Percentiles rank a stretch among this genome's conserved stretches.
Conservation (phyloP, 2,113 vertebrate species). For the Platichthys stellatus region DNA sequence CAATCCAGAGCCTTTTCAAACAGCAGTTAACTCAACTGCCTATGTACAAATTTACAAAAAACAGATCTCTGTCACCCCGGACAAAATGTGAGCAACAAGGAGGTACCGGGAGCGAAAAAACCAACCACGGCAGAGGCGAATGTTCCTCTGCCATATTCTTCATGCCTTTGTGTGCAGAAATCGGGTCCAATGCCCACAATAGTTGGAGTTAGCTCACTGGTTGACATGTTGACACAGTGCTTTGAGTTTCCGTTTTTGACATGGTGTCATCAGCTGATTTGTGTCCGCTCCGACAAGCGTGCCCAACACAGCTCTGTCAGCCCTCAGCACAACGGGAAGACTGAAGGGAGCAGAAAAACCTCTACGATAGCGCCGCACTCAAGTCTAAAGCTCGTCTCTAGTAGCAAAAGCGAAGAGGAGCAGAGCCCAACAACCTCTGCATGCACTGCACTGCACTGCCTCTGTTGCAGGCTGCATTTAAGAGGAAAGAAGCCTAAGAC, state of each 20-base stretch:
- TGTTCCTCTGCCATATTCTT: slow-evolving; percentile 32
- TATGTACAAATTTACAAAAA: slow-evolving; percentile 79
- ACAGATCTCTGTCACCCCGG: slow-evolving; percentile 35
- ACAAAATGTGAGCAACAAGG: slow-evolving; percentile 62
- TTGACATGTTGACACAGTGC: slow-evolving; percentile 61
- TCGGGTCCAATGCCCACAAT: slow-evolving; percentile 44
- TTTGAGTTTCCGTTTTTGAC: slow-evolving; percentile 55
- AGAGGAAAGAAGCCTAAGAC: slow-evolving; percentile 51
- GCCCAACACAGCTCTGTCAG: slow-evolving; percentile 58
- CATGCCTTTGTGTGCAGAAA: slow-evolving; percentile 33
- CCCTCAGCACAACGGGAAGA: slow-evolving; percentile 11
- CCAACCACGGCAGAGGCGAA: slow-evolving; percentile 58
- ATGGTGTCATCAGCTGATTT: slow-evolving; percentile 57
- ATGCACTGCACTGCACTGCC: slow-evolving; percentile 76
- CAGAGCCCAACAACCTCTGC: slow-evolving; percentile 78
- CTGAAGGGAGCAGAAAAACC: slow-evolving; percentile 61
- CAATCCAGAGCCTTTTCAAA: slow-evolving; percentile 61
- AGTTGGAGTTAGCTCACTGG: slow-evolving; percentile 47
- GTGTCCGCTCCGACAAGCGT: slow-evolving; percentile 52
- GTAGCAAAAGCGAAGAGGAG: slow-evolving; percentile 75
- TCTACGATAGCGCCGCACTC: slow-evolving; percentile 47
- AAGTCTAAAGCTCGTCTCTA: slow-evolving; percentile 68
- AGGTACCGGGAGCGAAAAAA: slow-evolving; percentile 52
- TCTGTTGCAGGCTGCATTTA: slow-evolving; percentile 67
- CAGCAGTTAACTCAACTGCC: slow-evolving; percentile 65